These are phyloP conservation scores for Solea senegalensis DNA, from an alignment of 2,113 vertebrate species.

Conservation along the genomic window DNA sequence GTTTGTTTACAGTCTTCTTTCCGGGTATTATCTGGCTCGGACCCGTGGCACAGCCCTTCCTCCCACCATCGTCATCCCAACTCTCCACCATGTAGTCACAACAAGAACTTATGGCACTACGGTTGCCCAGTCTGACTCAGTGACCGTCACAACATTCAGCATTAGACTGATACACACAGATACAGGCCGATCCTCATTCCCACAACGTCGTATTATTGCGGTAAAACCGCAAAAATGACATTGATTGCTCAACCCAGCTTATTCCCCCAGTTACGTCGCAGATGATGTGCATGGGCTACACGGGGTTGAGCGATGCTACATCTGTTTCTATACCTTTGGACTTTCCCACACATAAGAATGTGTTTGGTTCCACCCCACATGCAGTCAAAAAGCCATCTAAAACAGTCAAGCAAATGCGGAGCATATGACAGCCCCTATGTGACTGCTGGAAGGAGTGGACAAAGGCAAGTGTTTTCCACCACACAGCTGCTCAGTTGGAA, in stretches of 20 bases:
- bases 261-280: not conserved
- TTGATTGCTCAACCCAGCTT: not conserved
- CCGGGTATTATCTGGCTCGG: too few species aligned
- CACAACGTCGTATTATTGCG: too few species aligned
- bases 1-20: too few species aligned
- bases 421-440: constrained; percentile 69
- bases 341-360: constrained; percentile 56
- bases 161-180: too few species aligned
- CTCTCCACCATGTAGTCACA: too few species aligned
- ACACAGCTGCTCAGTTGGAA: constrained; percentile 64
- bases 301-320: constrained; percentile 7
- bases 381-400: constrained; percentile 63
- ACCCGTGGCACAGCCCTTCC: too few species aligned
- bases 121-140: too few species aligned
- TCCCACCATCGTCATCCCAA: too few species aligned
- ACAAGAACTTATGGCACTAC: too few species aligned
- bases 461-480: constrained; percentile 46
- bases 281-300: not conserved
- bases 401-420: constrained; percentile 57
- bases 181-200: too few species aligned
- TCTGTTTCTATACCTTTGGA: constrained; percentile 46
- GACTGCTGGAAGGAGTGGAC: constrained; percentile 43
- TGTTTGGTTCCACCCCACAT: constrained; percentile 63
- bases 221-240: too few species aligned
- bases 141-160: too few species aligned